Percentiles rank a stretch among this genome's conserved stretches.
Conservation (phyloP, 2,113 vertebrate species). For the Alouatta palliata region DNA sequence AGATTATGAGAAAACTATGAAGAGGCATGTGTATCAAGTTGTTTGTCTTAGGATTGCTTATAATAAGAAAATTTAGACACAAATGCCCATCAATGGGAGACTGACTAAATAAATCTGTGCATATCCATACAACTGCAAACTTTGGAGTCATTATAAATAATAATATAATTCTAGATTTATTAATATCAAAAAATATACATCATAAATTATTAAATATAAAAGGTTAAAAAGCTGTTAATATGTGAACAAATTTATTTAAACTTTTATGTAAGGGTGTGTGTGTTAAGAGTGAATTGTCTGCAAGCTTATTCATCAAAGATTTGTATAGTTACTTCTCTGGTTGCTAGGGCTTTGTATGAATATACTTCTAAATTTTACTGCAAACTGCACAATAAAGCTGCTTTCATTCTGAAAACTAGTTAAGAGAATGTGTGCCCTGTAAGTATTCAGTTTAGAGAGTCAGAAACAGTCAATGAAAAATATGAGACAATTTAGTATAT, state of each 20-base stretch:
- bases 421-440: not conserved
- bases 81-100: not conserved
- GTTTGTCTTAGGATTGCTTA: not conserved
- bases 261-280: not conserved
- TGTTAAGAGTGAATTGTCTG: not conserved
- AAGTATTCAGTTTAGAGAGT: not conserved
- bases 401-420: not conserved
- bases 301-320: not conserved
- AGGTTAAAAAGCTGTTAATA: not conserved
- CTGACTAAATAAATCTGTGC: not conserved
- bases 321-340: not conserved
- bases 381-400: not conserved
- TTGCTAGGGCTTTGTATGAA: not conserved
- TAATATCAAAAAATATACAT: not conserved
- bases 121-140: not conserved
- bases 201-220: constrained; percentile 19
- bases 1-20: not conserved
- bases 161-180: not conserved
- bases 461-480: not conserved
- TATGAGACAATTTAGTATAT: not conserved
- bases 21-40: not conserved
- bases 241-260: not conserved
- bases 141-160: not conserved
- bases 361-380: not conserved
- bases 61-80: constrained; percentile 6